Percentiles rank a stretch among this genome's conserved stretches.
Conservation (phyloP, 2,113 vertebrate species). For the Copsychus sechellarum region DNA sequence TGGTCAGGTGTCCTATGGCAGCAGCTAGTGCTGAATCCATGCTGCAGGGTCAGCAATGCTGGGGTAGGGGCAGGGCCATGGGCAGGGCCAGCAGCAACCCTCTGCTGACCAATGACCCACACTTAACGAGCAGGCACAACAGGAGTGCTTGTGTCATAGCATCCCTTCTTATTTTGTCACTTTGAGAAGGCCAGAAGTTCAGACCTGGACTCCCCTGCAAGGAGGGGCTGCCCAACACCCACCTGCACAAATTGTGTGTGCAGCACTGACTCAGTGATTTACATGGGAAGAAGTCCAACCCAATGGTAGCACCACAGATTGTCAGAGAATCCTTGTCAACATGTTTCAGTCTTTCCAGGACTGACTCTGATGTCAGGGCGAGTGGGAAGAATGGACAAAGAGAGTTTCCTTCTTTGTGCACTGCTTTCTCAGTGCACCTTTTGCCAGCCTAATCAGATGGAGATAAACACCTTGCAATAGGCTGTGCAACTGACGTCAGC, state of each 20-base stretch:
- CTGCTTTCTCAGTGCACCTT: not conserved
- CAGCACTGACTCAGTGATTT: not conserved
- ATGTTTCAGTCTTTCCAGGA: not conserved
- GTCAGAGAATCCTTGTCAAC: not conserved
- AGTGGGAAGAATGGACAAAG: not conserved
- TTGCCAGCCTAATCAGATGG: slow-evolving; percentile 49
- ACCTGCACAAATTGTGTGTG: not conserved
- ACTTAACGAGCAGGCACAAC: not conserved
- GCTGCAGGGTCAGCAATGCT: not conserved
- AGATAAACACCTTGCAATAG: slow-evolving; percentile 57
- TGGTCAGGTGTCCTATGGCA: accelerated
- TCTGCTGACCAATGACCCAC: no score
- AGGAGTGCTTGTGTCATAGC: not conserved
- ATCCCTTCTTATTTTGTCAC: not conserved
- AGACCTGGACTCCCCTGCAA: not conserved
- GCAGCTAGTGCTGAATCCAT: not conserved
- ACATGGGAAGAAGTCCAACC: not conserved
- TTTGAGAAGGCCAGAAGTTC: not conserved
- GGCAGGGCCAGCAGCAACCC: not conserved
- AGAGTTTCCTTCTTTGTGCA: not conserved
- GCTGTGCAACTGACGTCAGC: slow-evolving; percentile 12
- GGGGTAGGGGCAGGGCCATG: not conserved
- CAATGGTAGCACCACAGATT: not conserved
- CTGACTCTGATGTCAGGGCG: accelerated
- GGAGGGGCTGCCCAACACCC: not conserved